A percentile compares a stretch with the other conserved stretches of the same genome.
phyloP scores from a whole-genome alignment of 2,113 vertebrate genomes.

The Zonotrichia leucophrys region DNA sequence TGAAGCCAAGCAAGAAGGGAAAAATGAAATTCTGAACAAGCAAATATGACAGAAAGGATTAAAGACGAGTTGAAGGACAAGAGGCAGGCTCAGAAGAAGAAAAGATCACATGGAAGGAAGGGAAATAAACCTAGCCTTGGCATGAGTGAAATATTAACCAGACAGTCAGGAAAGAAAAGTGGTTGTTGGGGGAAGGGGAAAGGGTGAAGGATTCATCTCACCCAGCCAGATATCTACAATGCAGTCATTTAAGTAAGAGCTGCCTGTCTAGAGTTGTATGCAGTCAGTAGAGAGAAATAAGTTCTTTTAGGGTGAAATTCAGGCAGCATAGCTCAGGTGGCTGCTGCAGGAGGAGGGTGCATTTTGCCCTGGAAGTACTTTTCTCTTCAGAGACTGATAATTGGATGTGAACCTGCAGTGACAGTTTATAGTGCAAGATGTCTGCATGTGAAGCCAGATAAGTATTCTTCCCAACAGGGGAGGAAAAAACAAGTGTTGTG shows the following conservation, averaged over 20 bases:
- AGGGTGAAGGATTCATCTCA: background rate
- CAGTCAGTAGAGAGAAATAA: background rate
- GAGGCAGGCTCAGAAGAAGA: background rate
- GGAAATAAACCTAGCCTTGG: slow-evolving; percentile 8
- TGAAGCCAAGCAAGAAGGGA: background rate
- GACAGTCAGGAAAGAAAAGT: background rate
- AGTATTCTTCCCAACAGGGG: background rate
- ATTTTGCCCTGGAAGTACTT: background rate
- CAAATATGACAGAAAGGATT: background rate
- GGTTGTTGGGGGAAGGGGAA: background rate
- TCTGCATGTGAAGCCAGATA: background rate
- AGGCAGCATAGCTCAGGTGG: background rate
- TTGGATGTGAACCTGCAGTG: background rate
- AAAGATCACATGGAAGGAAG: background rate
- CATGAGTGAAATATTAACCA: slow-evolving; percentile 33
- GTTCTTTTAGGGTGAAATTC: background rate
- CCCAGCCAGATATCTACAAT: background rate
- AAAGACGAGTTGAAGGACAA: background rate
- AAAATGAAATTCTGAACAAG: background rate
- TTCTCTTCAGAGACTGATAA: background rate
- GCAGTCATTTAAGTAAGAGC: background rate
- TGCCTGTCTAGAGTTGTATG: background rate
- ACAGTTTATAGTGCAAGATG: background rate
- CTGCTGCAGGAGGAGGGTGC: background rate
- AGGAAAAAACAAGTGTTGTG: background rate